These are phyloP conservation scores for Kryptolebias ocellatus DNA, from an alignment of 2,797 vertebrate genomes.

Conservation along the genomic window DNA sequence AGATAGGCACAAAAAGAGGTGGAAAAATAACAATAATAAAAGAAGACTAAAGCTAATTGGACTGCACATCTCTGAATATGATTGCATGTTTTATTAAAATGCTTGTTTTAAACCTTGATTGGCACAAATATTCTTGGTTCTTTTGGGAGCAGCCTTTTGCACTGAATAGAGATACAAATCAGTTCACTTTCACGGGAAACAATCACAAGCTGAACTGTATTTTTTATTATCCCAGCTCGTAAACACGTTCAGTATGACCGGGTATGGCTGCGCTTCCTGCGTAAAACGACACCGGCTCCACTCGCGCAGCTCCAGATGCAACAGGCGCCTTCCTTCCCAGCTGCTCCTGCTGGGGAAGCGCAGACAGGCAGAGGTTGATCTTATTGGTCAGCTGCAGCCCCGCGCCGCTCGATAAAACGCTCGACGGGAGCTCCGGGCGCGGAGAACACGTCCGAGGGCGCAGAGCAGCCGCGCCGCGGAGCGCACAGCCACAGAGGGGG, in stretches of 20 bases:
- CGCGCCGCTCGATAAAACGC: conserved; percentile 67
- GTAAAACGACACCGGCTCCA: neutral
- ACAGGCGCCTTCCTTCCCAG: conserved; percentile 13
- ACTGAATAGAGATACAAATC: too few relatives aligned
- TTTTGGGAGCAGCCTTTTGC: neutral
- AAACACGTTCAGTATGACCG: neutral
- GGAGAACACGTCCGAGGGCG: conserved; percentile 47
- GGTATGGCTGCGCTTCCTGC: neutral
- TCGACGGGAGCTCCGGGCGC: conserved; percentile 30
- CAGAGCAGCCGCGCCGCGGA: conserved; percentile 58
- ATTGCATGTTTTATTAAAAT: neutral
- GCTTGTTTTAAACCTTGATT: too few relatives aligned
- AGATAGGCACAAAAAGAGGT: conserved; percentile 24
- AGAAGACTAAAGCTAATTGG: conserved; percentile 44
- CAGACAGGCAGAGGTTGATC: conserved; percentile 47
- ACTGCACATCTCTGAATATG: neutral
- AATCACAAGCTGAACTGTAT: too few relatives aligned
- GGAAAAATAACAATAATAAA: neutral
- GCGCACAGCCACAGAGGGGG: conserved; percentile 27
- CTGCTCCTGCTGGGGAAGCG: conserved; percentile 30
- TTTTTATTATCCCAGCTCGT: too few relatives aligned
- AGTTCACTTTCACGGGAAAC: too few relatives aligned
- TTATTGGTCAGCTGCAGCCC: conserved; percentile 73
- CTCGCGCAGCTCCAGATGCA: neutral
- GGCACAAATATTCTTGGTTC: neutral